These are phyloP conservation scores for Sinodicranocentrus sp. DNA, from an alignment of 2,888 invertebrate genomes.

Conservation along the genomic window DNA sequence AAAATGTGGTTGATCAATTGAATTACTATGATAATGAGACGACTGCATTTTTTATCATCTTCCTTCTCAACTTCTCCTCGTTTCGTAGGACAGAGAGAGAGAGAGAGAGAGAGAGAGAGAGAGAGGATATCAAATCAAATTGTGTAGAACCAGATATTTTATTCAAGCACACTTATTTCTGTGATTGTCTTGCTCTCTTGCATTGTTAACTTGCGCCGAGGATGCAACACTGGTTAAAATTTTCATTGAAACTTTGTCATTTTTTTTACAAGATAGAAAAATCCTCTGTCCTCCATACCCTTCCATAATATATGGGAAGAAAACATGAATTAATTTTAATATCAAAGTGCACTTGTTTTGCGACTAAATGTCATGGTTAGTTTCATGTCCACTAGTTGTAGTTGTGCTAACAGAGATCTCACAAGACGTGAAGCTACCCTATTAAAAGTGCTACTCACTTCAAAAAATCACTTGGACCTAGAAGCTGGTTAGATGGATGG, in stretches of 20 bases:
- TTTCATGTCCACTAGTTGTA: not conserved
- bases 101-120: not conserved
- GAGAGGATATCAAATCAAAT: not conserved
- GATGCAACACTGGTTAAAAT: no score
- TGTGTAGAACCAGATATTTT: conserved; percentile 1
- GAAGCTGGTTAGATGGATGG: no score
- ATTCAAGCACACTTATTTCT: not conserved
- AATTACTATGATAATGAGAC: conserved; percentile 55
- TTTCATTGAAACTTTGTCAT: no score
- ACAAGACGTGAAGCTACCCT: conserved; percentile 59
- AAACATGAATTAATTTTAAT: not conserved
- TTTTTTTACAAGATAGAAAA: no score
- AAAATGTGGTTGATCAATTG: conserved; percentile 55
- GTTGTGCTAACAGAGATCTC: conserved; percentile 43
- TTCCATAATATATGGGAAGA: no score
- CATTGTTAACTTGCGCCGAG: conserved; percentile 3
- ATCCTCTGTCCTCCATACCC: no score
- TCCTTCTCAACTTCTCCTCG: not conserved
- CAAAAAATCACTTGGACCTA: no score
- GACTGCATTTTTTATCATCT: conserved; percentile 17
- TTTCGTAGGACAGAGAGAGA: no score
- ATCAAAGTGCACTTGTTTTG: not conserved
- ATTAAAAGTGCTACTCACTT: conserved; percentile 36
- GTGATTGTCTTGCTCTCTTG: not conserved
- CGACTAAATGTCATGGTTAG: conserved; percentile 10